A percentile compares a stretch with the other conserved stretches of the same genome.
Conservation (phyloP, 1,140 invertebrate species). For the Drosophila tristis region DNA sequence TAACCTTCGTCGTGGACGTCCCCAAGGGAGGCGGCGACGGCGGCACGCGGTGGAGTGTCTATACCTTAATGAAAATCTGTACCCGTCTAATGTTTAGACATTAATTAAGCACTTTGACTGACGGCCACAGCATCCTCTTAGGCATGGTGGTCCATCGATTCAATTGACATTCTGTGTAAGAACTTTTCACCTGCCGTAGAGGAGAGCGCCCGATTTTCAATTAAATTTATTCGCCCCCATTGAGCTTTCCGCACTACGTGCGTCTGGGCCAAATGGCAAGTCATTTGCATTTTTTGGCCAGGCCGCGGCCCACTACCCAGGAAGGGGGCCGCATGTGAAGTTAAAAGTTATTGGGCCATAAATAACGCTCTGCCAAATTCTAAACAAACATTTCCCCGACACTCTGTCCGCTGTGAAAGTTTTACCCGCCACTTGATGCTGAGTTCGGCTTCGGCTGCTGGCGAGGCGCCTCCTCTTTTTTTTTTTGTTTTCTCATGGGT, state of each 20-base stretch:
- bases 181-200: conserved; percentile 12
- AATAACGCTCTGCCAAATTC: conserved; percentile 77
- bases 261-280: conserved; percentile 60
- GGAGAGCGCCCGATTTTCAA: conserved; percentile 31
- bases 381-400: conserved; percentile 76
- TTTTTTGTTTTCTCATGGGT: conserved; percentile 28
- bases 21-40: neutral
- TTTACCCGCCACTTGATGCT: conserved; percentile 66
- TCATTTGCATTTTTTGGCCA: conserved; percentile 64
- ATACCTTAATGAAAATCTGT: conserved; percentile 35
- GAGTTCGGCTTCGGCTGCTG: conserved; percentile 7
- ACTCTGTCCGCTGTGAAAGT: conserved; percentile 68
- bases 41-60: neutral
- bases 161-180: conserved; percentile 50
- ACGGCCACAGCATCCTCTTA: conserved; percentile 9
- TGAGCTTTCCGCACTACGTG: conserved; percentile 40
- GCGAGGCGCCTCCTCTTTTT: neutral
- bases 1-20: conserved; percentile 38
- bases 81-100: conserved; percentile 69
- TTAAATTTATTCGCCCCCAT: conserved; percentile 57
- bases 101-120: conserved; percentile 67
- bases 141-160: conserved; percentile 29
- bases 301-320: too few relatives aligned
- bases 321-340: conserved; percentile 68
- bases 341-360: conserved; percentile 81